Evolutionary conservation across 2,797 vertebrate species (phyloP).

Genomic region (Serranus cabrilla): DNA sequence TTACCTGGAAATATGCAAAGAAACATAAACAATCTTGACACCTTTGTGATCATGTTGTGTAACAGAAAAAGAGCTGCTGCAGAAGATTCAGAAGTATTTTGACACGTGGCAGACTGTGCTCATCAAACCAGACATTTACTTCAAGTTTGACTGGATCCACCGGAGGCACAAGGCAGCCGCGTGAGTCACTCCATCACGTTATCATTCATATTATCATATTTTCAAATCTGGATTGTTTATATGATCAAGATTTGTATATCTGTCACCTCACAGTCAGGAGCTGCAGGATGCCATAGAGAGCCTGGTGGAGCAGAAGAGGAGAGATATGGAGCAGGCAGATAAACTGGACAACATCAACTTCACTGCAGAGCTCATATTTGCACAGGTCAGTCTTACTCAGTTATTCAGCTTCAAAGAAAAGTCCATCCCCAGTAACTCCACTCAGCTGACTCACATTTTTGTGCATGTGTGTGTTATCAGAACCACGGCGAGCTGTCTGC

Average conservation of each 20-base stretch:
- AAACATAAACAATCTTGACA: neutral
- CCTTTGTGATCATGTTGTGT: conserved; percentile 36
- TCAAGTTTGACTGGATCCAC: conserved; percentile 93
- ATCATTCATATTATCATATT: neutral
- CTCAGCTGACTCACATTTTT: too few species aligned
- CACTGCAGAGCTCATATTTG: conserved; percentile 94
- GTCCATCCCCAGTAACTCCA: too few species aligned
- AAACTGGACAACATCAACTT: conserved; percentile 94
- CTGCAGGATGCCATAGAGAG: conserved; percentile 89
- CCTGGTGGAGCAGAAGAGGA: conserved; percentile 91
- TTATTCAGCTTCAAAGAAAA: neutral
- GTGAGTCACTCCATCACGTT: conserved; percentile 85
- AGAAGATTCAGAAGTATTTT: conserved; percentile 95
- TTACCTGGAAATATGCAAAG: too few species aligned
- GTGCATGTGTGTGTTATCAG: conserved; percentile 78
- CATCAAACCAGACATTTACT: conserved; percentile 96
- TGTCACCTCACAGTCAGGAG: conserved; percentile 86
- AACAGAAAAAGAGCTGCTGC: conserved; percentile 90
- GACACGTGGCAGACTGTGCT: conserved; percentile 96
- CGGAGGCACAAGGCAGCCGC: conserved; percentile 88
- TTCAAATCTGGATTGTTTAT: neutral
- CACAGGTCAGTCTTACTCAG: conserved; percentile 87
- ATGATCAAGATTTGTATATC: neutral
- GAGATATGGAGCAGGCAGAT: conserved; percentile 87
- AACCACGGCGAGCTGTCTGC: conserved; percentile 92